Base-by-base conservation (phyloP, 2,797 vertebrate species). In the Masticophis lateralis region DNA sequence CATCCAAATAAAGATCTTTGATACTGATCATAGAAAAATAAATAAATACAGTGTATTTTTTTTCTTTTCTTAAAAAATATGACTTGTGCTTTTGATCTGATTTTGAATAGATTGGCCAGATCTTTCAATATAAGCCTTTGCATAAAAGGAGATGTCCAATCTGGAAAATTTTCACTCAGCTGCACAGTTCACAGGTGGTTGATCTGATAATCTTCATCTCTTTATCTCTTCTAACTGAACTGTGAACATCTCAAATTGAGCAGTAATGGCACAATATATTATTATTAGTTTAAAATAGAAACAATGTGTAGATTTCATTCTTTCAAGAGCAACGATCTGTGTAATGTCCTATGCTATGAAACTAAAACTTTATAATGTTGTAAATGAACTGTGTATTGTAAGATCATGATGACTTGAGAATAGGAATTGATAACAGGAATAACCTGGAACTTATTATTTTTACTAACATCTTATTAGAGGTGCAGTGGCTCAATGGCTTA, bases 201-300 rank as follows among this genome's bases (percentile, higher is more conserved):
- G 37, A 51, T 51, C 25, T 61, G 89, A 79, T 61, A 51, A 91
- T 55, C 79, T 88, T 93, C 18, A 90, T 92, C 60, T n/a, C 27
- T 74, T 59, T 88, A 91, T 43, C 59, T 88, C 5, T 32, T 7
- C 43, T 61, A 66, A 92, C 37, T 92, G 91, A 83, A 79, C 89
- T 93, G 89, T 87, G 86, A 86, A 89, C 57, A 6, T 95, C 55
- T 28, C 79, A 93, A 94, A 37, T 18, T 79, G 66, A 92, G 60
- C 32, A 89, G 4, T 89, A 60, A 69, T 69, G 1, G 13, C 43
- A 43, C 56, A 86, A 94, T 28, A 61, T 37, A 56, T 43, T 91
- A 83, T 47, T 51, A 79, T 93, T 63, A 51, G 53, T 90, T 92
- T 94, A 89, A 94, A 91, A 87, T 51, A 61, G 93, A 92, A 92